Base-by-base conservation (phyloP, 2,113 vertebrate genomes). In the Rhodinocichla rosea region DNA sequence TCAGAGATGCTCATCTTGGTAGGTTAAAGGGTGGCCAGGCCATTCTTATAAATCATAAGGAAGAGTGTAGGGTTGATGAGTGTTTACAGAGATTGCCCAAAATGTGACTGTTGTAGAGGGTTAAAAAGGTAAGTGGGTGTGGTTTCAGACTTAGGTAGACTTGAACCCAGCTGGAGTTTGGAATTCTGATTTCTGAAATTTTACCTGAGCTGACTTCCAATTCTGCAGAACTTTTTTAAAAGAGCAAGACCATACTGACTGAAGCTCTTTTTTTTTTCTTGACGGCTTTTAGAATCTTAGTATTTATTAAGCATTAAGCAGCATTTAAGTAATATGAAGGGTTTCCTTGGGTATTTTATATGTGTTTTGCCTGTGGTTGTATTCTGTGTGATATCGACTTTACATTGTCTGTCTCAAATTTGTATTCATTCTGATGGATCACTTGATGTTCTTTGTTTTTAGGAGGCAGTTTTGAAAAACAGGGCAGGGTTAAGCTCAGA, bases 401-500 rank as follows among this genome's bases (percentile, higher is more conserved):
- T 79, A 37, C 8, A 1, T 69, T 56, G 23, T 73, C 40, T 91
- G 0, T 85, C 45, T 89, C 23, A 45, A 69, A 56, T 79, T 60
- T 85, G 9, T 79, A 22, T 84, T 94, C 6, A 8, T 22, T 64
- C 18, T 62, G 21, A 15, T 84, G n/a, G 33, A 39, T 94, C 70
- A 91, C 21, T 80, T 1, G 0, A 24, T 93, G 78, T 90, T 90
- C 47, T 96, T 92, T 90, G 50, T 81, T 97, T 95, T 77, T 89
- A 97, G 96, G 96, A 90, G 76, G 39, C 76, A 59, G 0, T 82
- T 94, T 74, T 91, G 74, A 80, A 94, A 96, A 91, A 57, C 37
- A 91, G 52, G 56, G 30, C 75, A 97, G 74, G 78, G 40, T 76
- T 95, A 90, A 95, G 23, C 63, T 90, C 84, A 79, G 67, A 55